Evolutionary conservation across 2,797 vertebrate species (phyloP), one percentile per base, ranked within the genome.

Genomic region (Anisognathus igniventris): DNA sequence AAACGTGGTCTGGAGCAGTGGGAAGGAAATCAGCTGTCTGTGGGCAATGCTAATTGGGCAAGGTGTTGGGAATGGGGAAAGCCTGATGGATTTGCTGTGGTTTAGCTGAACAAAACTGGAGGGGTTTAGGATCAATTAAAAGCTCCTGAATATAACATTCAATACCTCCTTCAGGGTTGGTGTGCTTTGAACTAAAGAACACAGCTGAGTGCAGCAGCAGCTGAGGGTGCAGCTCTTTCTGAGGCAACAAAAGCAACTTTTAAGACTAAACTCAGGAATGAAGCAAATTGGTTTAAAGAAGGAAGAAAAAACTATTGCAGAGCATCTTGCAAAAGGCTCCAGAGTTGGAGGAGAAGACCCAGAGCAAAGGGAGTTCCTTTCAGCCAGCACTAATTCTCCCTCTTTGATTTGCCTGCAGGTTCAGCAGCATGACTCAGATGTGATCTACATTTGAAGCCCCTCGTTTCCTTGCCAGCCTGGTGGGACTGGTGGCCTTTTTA

Each of bases 371-470:
- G 44, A 58, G 4, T 50, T 24, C 1, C 37, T 87, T 73, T 30
- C 50, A 54, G 24, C 14, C 19, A 50, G 62, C 33, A 35, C 48
- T 72, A 23, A 85, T 18, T 48, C 37, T 44, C 35, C 60, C 71
- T 72, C 30, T 93, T 81, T 89, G 68, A 9, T 95, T 96, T 94
- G 37, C 85, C 58, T 68, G 28, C 76, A 98, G 97, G 94, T 96
- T 80, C 95, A 97, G 89, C 96, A 97, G 87, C 95, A 96, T 24
- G 96, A 97, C 73, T 97, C 93, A 0, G 96, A 96, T 53, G 96
- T 97, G 68, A 97, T 97, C 96, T 98, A 97, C 90, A 98, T 97
- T 78, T 97, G 93, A 98, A 90, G 47, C 75, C 40, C 72, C 39
- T 88, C 1, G 0, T 85, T 83, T 74, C 70, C 27, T 81, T 65